These are phyloP conservation scores for Fragariocoptes setiger DNA, from an alignment of 1,140 invertebrate species.

Conservation along the genomic window DNA sequence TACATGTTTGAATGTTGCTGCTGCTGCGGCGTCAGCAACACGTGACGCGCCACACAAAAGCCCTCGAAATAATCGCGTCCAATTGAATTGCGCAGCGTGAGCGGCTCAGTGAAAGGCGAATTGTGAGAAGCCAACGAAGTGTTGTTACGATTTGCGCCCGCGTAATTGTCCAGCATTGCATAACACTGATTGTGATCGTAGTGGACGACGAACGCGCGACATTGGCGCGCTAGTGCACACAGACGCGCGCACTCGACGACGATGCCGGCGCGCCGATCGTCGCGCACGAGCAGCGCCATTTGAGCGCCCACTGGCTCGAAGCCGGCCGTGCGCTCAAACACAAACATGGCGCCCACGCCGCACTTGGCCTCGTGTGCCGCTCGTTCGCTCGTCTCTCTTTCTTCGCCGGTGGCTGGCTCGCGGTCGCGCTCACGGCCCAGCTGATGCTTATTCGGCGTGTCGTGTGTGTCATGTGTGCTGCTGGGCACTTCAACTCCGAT, in stretches of 20 bases:
- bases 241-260: conserved; percentile 15
- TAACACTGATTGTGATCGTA: conserved; percentile 19
- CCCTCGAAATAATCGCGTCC: conserved; percentile 20
- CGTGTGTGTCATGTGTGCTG: too few relatives aligned
- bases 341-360: conserved; percentile 13
- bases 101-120: conserved; percentile 13
- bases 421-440: conserved; percentile 3
- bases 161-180: conserved; percentile 15
- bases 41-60: conserved; percentile 15
- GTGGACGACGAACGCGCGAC: conserved; percentile 19
- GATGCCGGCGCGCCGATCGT: conserved; percentile 14
- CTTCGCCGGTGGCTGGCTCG: neutral
- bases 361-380: conserved; percentile 6
- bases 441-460: too few relatives aligned
- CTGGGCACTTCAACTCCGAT: too few relatives aligned
- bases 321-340: conserved; percentile 19
- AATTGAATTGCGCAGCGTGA: conserved; percentile 15
- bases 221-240: conserved; percentile 16
- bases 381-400: neutral
- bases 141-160: too few relatives aligned
- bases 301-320: conserved; percentile 17
- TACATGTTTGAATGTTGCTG: too few relatives aligned
- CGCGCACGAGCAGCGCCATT: conserved; percentile 14
- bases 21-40: too few relatives aligned
- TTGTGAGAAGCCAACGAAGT: too few relatives aligned